Evolutionary conservation across 2,888 invertebrate genomes (phyloP).

Genomic region (Hyposoter didymator): DNA sequence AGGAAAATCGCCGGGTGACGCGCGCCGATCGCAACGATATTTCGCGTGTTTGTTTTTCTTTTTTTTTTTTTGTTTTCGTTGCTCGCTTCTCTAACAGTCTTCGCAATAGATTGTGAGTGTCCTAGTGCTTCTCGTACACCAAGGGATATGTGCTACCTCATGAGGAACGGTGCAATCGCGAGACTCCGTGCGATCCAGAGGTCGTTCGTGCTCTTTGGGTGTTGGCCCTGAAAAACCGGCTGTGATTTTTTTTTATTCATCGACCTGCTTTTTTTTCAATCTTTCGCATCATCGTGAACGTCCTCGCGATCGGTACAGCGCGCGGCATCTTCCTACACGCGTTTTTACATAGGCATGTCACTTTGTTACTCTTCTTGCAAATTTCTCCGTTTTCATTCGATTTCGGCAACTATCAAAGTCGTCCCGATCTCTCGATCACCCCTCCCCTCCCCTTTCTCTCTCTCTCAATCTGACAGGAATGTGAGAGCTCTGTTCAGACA

Average conservation of each 20-base stretch:
- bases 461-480: constrained; percentile 32
- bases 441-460: neutral
- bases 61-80: neutral
- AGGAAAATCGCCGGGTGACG: constrained; percentile 8
- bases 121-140: neutral
- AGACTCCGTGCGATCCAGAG: constrained; percentile 59
- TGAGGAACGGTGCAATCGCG: constrained; percentile 48
- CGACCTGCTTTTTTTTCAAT: constrained; percentile 1
- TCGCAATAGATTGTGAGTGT: neutral
- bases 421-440: constrained; percentile 31
- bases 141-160: constrained; percentile 47
- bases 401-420: constrained; percentile 8
- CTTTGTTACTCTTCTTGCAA: neutral
- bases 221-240: constrained; percentile 69
- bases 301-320: neutral
- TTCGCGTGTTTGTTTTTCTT: constrained; percentile 1
- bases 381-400: neutral
- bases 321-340: neutral
- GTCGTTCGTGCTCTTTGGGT: constrained; percentile 65
- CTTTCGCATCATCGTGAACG: neutral
- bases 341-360: neutral
- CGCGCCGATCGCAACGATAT: constrained; percentile 1
- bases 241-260: constrained; percentile 34
- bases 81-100: neutral
- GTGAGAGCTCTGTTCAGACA: neutral